Percentiles rank a stretch among this genome's conserved stretches.
phyloP scores from a whole-genome alignment of 2,888 invertebrate species.

The Trachelus tabidus region DNA sequence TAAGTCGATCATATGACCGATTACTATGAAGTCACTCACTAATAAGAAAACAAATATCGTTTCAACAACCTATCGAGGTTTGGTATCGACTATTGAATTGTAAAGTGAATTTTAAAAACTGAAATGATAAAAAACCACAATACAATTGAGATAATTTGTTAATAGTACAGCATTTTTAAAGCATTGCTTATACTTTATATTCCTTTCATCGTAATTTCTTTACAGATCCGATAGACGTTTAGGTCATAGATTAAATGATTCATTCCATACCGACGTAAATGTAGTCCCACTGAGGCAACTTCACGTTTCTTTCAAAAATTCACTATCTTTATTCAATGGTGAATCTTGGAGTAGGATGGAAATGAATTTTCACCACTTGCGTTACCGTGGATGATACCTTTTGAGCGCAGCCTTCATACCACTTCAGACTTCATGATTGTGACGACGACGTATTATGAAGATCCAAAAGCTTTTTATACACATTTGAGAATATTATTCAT shows the following conservation, averaged over 20 bases:
- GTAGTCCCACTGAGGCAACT: neutral
- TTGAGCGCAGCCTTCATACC: neutral
- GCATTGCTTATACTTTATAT: neutral
- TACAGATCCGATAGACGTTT: neutral
- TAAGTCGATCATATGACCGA: conserved; percentile 58
- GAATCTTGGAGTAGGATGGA: neutral
- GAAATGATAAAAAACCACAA: neutral
- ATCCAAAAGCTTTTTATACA: neutral
- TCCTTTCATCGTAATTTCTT: neutral
- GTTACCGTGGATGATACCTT: neutral
- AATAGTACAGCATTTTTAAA: neutral
- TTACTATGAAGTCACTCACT: conserved; percentile 11
- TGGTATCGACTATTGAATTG: neutral
- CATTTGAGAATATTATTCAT: neutral
- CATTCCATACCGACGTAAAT: neutral
- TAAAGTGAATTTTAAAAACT: neutral
- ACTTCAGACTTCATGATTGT: neutral
- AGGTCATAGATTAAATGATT: neutral
- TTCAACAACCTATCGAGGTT: neutral
- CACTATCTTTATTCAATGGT: neutral
- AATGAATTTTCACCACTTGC: neutral
- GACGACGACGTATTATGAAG: neutral
- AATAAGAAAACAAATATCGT: neutral
- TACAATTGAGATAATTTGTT: neutral
- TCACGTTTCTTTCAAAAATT: neutral